These are phyloP conservation scores for Drosophila nannoptera DNA, from an alignment of 1,140 invertebrate species.

Conservation along the genomic window DNA sequence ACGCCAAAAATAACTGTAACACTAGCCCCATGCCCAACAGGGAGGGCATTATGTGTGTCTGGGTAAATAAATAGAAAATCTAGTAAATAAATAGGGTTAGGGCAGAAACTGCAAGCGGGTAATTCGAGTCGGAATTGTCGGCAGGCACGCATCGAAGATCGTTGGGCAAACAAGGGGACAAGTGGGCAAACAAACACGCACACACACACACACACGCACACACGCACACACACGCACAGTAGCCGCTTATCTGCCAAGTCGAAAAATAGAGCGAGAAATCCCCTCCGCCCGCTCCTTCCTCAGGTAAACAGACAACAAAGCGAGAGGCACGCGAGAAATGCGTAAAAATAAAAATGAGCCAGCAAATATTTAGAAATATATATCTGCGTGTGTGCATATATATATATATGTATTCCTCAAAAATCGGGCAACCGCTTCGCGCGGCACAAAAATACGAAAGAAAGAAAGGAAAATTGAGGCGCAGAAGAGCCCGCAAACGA, in stretches of 20 bases:
- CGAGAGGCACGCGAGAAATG: slow-evolving; percentile 71
- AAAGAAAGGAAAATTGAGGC: background rate
- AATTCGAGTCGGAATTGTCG: slow-evolving; percentile 65
- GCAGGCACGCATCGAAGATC: slow-evolving; percentile 58
- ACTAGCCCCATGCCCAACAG: slow-evolving; percentile 7
- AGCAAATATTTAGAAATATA: slow-evolving; percentile 31
- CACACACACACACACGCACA: slow-evolving; percentile 5
- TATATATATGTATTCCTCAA: slow-evolving; percentile 28
- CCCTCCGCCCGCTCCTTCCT: background rate
- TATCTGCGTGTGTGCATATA: background rate
- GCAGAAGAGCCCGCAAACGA: slow-evolving; percentile 5
- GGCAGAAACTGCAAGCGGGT: slow-evolving; percentile 52
- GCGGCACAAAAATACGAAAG: background rate
- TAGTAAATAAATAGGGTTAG: slow-evolving; percentile 54
- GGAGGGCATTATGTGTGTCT: slow-evolving; percentile 6
- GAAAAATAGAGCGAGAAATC: slow-evolving; percentile 54
- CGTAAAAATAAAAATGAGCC: slow-evolving; percentile 75
- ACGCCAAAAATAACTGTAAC: slow-evolving; percentile 43
- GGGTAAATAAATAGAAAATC: slow-evolving; percentile 62
- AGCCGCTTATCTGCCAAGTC: slow-evolving; percentile 51
- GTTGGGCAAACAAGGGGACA: slow-evolving; percentile 59
- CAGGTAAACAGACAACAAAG: slow-evolving; percentile 47
- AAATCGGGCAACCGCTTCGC: slow-evolving; percentile 15
- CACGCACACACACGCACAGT: background rate
- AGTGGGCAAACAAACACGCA: slow-evolving; percentile 17